These are phyloP conservation scores for Oophaga pumilio DNA, from an alignment of 2,113 vertebrate genomes.

Conservation along the genomic window DNA sequence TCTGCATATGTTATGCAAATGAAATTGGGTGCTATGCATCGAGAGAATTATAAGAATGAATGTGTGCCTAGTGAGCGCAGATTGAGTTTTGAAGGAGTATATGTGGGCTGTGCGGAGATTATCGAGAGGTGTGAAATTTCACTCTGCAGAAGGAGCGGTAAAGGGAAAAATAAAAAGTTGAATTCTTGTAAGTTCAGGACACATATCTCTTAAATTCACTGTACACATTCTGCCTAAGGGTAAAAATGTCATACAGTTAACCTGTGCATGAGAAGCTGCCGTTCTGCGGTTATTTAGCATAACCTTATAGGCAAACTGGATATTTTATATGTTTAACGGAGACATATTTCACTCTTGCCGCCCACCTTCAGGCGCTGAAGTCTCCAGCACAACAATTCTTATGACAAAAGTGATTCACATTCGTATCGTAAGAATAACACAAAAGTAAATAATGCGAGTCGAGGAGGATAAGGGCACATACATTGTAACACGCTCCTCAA, in stretches of 20 bases:
- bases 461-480: background rate
- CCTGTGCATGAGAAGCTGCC: slow-evolving; percentile 23
- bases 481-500: no score
- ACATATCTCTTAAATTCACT: slow-evolving; percentile 52
- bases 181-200: slow-evolving; percentile 61
- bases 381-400: slow-evolving; percentile 1
- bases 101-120: slow-evolving; percentile 53
- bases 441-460: background rate
- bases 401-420: slow-evolving; percentile 10
- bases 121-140: slow-evolving; percentile 55
- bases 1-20: slow-evolving; percentile 59
- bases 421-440: background rate
- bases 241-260: slow-evolving; percentile 51
- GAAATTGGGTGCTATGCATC: slow-evolving; percentile 48
- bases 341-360: slow-evolving; percentile 27
- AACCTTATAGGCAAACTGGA: slow-evolving; percentile 36
- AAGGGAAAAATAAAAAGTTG: background rate
- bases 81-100: slow-evolving; percentile 52
- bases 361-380: background rate
- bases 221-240: slow-evolving; percentile 51
- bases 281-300: slow-evolving; percentile 34
- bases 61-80: slow-evolving; percentile 41
- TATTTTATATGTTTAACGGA: slow-evolving; percentile 41
- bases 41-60: slow-evolving; percentile 52
- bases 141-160: slow-evolving; percentile 31